Conservation (phyloP, 2,888 invertebrate genomes). For the Leucophenga montana region DNA sequence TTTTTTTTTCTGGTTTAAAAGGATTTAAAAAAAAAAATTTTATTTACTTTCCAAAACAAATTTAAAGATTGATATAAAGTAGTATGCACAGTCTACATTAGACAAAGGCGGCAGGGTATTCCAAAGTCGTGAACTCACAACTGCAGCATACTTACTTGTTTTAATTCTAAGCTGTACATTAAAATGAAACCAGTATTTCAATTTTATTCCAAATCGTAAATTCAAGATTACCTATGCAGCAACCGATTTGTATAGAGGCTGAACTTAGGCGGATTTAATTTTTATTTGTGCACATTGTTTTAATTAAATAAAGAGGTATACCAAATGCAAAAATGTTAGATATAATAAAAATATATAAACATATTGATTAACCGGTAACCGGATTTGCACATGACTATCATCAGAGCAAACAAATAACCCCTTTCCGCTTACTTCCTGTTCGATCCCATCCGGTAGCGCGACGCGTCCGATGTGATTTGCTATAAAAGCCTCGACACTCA, state of each 20-base stretch:
- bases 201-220: not conserved
- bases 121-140: no score
- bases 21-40: no score
- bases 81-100: no score
- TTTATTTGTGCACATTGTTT: not conserved
- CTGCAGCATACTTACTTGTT: no score
- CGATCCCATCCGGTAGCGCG: no score
- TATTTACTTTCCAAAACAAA: no score
- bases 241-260: not conserved
- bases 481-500: conserved; percentile 5
- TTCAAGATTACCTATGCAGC: not conserved
- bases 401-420: not conserved
- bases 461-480: not conserved
- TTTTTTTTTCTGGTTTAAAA: no score
- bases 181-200: no score
- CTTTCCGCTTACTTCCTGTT: no score
- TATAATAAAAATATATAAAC: not conserved
- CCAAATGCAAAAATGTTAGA: not conserved
- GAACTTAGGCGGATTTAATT: not conserved
- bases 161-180: no score
- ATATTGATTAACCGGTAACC: not conserved
- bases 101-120: no score
- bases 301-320: not conserved
- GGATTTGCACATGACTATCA: not conserved
- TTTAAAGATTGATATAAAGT: no score